Evolutionary conservation across 2,797 vertebrate genomes (phyloP), one percentile per base, ranked within the genome.

Genomic region (Gouania willdenowi): DNA sequence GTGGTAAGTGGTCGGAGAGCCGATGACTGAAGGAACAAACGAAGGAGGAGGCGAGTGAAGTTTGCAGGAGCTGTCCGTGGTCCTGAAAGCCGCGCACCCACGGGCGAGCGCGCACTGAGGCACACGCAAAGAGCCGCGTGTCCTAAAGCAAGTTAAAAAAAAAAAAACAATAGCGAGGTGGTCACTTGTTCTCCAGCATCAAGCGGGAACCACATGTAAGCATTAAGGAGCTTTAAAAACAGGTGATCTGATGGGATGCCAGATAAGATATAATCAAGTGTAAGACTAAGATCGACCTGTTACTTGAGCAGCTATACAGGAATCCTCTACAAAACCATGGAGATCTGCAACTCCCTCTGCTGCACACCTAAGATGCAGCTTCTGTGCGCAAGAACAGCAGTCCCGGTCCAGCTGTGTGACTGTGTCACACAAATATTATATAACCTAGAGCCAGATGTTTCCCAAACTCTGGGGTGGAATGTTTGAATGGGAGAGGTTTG

Each of bases 61-160:
- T 50, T 52, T 28, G 27, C 54, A 39, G 79, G 69, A 87, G 64
- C 84, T 88, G 82, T 84, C 88, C 77, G 61, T 8, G 81, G 85
- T 88, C 27, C 85, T 88, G 82, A 74, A 62, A 40, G n/a, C n/a
- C n/a, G n/a, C n/a, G n/a, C n/a, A n/a, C n/a, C n/a, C n/a, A n/a
- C n/a, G n/a, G n/a, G n/a, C n/a, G n/a, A n/a, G n/a, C n/a, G n/a
- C n/a, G n/a, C n/a, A n/a, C n/a, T n/a, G n/a, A 2, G 8, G n/a
- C 4, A 4, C 7, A 4, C 45, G 6, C 40, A 34, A 34, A 28
- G 39, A 41, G 44, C 58, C 26, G 40, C 29, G 41, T 41, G 11
- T 54, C 41, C 33, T 32, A 13, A 35, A 14, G 36, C 15, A 21
- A 25, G 12, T 20, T 10, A 4, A 15, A n/a, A n/a, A n/a, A n/a